Evolutionary conservation across 2,888 invertebrate species (phyloP), one percentile per base, ranked within the genome.

Genomic region (Hecatera dysodea): DNA sequence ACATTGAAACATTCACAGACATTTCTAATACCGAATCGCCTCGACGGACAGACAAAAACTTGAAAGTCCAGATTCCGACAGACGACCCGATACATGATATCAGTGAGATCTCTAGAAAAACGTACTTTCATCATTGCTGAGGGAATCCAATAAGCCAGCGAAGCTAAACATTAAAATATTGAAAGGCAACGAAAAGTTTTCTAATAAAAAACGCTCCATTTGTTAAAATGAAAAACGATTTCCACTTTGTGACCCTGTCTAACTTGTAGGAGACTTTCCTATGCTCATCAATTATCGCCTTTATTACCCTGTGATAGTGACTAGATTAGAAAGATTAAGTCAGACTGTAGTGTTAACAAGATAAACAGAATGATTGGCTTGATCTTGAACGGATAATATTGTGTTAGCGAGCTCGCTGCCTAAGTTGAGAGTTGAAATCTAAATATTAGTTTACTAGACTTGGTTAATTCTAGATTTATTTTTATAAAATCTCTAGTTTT

Each of bases 151-250:
- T 92, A 92, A 91, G 88, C 86, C 80, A 69, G 78, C 80, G 77
- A 44, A 19, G 3, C 70, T 27, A 68, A 86, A 87, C 89, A 87
- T 90, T 90, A 90, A 92, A 90, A 90, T 92, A 91, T 91, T 89
- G 90, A 89, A 90, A 90, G 87, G 88, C 87, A 88, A 86, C 89
- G 85, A 86, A 88, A 93, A 93, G 86, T 92, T 93, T 90, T 87
- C 88, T 89, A 92, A 92, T 93, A 93, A 92, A 92, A 93, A 93
- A 89, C 84, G 87, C 81, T 86, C 90, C 88, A 90, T 92, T 91
- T 89, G 90, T 91, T 89, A 90, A 90, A 91, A 92, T 90, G 89
- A 91, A 90, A 90, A 91, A 91, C 90, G 88, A 79, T 87, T 88
- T 87, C 77, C 83, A 81, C 80, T 87, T 78, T 81, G 74, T 82